Percentiles rank a stretch among this genome's conserved stretches.
Conservation (phyloP, 2,888 invertebrate species). For the Ceramica pisi region DNA sequence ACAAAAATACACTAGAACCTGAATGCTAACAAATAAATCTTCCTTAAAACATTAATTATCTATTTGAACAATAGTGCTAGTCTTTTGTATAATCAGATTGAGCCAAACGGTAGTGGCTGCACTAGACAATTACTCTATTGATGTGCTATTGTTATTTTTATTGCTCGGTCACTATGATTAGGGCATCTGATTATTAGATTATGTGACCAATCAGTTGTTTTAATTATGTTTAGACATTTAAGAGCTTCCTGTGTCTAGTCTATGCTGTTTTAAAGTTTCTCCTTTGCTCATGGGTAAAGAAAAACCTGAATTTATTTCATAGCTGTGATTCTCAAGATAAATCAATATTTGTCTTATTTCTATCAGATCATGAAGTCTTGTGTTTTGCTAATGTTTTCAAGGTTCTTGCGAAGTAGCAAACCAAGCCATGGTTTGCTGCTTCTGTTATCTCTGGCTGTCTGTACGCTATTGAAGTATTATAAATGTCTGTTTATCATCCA, state of each 20-base stretch:
- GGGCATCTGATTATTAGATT: constrained; percentile 7
- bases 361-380: background rate
- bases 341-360: background rate
- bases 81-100: constrained; percentile 39
- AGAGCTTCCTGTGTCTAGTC: background rate
- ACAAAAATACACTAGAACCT: constrained; percentile 2
- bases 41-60: constrained; percentile 41
- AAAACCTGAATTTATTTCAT: background rate
- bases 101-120: constrained; percentile 6
- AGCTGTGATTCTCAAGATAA: background rate
- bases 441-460: background rate
- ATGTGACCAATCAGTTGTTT: background rate
- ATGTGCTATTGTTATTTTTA: constrained; percentile 53
- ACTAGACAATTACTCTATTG: constrained; percentile 25
- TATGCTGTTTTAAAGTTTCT: background rate
- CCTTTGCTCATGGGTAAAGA: background rate
- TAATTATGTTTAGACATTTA: constrained; percentile 21
- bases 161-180: constrained; percentile 21
- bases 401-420: background rate
- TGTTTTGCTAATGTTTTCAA: background rate
- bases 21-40: constrained; percentile 19
- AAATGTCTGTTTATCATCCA: background rate
- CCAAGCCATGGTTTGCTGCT: background rate
- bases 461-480: background rate
- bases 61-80: constrained; percentile 32